Evolutionary conservation across 2,797 vertebrate genomes (phyloP), one percentile per base, ranked within the genome.

Genomic region (Bucorvus abyssinicus): DNA sequence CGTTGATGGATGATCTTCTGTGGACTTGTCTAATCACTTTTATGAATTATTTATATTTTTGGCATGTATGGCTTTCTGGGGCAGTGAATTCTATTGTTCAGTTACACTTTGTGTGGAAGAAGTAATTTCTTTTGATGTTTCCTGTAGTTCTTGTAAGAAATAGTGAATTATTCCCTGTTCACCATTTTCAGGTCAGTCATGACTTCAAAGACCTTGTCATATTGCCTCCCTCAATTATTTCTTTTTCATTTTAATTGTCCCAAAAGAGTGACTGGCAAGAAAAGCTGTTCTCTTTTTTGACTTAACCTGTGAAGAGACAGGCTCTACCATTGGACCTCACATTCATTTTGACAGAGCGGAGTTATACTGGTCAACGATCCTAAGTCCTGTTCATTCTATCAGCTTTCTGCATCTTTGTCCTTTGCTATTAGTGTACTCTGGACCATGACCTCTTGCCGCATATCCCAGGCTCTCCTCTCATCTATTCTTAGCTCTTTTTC

Each of bases 371-470:
- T 59, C 15, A 56, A n/a, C 86, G 19, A 56, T 30, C 21, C 47
- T 70, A 70, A 55, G 7, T 40, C 20, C 29, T 87, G 27, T 40
- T 65, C 47, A 49, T 0, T 11, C 30, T 67, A 70, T 38, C 26
- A 42, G 13, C 10, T 60, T 73, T 55, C 50, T 59, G 3, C 30
- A 55, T 7, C 29, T 70, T 80, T 67, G 18, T 47, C 14, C 26
- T 79, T 83, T 32, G 15, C 4, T 19, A n/a, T 17, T 55, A 12
- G 16, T 13, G 6, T 27, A 40, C 49, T 45, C 22, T 34, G 32
- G 38, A 15, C 21, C 17, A 13, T 24, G 29, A 57, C 5, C 2
- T 32, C 34, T 45, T 57, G 38, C 9, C 0, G 1, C 23, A 53
- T 53, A 30, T 61, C 77, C 20, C 22, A 53, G 18, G 14, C 14